Evolutionary conservation across 2,797 vertebrate species (phyloP).

Genomic region (Gobio occitaniae): DNA sequence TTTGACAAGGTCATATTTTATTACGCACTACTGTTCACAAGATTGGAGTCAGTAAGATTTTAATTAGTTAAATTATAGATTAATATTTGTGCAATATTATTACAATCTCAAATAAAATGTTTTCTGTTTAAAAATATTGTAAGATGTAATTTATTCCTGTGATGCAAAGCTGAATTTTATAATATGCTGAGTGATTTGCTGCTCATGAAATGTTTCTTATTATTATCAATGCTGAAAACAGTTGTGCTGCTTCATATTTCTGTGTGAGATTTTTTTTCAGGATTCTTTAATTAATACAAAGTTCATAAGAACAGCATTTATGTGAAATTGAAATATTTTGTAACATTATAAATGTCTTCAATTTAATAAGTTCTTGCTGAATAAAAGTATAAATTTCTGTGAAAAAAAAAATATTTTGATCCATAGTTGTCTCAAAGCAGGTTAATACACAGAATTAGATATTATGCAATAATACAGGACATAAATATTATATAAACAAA

Average conservation of each 20-base stretch:
- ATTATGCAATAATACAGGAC: neutral
- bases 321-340: neutral
- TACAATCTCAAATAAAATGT: neutral
- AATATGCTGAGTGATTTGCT: neutral
- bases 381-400: neutral
- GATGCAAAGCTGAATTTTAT: neutral
- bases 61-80: no score
- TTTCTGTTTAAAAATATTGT: neutral
- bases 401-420: neutral
- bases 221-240: neutral
- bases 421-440: neutral
- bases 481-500: neutral
- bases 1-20: neutral
- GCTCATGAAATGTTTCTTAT: neutral
- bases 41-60: neutral
- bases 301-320: neutral
- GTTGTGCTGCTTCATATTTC: neutral
- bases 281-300: neutral
- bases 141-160: neutral
- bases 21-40: neutral
- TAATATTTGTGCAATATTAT: neutral
- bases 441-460: neutral
- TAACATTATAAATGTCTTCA: neutral
- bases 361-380: neutral
- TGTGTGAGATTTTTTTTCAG: no score